Evolutionary conservation across 1,140 invertebrate genomes (phyloP), one percentile per base, ranked within the genome.

Genomic region (Drosophila ercepeae): DNA sequence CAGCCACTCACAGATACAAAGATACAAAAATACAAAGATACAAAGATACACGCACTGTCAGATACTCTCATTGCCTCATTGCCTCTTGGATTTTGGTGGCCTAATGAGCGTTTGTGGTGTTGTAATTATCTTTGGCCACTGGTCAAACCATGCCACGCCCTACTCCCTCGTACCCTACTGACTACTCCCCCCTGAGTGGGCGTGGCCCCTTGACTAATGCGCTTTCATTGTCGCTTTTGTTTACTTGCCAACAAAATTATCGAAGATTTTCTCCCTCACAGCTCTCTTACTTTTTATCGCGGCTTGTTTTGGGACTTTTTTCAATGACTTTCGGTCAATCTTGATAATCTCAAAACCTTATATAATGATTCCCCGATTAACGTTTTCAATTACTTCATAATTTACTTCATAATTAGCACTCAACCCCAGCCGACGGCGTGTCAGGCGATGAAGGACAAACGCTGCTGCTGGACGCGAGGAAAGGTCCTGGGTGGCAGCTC

Each of bases 401-500:
- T n/a, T n/a, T n/a, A n/a, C n/a, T n/a, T n/a, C n/a, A 21, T 21
- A 21, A 21, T 21, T 21, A 94, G 94, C 68, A 96, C 97, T 0
- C 96, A 97, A 77, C 96, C 97, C 0, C 96, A 97, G 89, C 92
- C 94, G 19, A 94, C 96, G 0, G 97, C 97, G 0, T 97, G 97
- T 68, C 95, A 96, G 86, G 96, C 96, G 0, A 96, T 97, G 95
- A 92, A 94, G 36, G 96, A 96, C 82, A 94, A 94, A 29, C 92
- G 96, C 29, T 97, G 96, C 84, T 95, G 94, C 70, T 97, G 96
- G 96, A 97, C 96, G 0, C 93, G 96, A 52, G 96, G 96, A 39
- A 97, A 97, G 92, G 94, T 96, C 2, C 89, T 97, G 8, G 98
- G 98, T 0, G 98, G 98, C 0, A 97, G 96, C 0, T 95, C 95